phyloP scores from a whole-genome alignment of 2,113 vertebrate species.

The Leptobrachium leishanense region DNA sequence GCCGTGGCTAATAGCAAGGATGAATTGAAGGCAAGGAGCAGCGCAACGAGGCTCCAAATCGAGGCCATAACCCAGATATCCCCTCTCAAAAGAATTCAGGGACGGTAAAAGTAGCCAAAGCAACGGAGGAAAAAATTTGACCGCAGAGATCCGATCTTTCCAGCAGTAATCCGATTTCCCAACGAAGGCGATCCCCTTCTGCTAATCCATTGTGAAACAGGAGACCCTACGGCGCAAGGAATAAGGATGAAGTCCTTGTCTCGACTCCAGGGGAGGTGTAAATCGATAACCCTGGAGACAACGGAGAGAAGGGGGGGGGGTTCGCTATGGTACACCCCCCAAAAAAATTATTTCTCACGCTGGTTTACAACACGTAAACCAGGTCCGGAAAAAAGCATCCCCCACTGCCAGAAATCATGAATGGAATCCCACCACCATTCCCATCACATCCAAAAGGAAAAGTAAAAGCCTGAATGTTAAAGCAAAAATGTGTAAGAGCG shows the following conservation, averaged over 20 bases:
- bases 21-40: conserved; percentile 31
- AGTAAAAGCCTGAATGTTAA: neutral
- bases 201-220: conserved; percentile 29
- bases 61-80: conserved; percentile 23
- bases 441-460: neutral
- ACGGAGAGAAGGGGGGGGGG: neutral
- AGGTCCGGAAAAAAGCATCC: neutral
- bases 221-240: conserved; percentile 5
- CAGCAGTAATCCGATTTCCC: conserved; percentile 31
- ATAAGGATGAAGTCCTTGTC: conserved; percentile 8
- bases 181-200: conserved; percentile 12
- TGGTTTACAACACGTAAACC: conserved; percentile 3
- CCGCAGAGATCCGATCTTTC: conserved; percentile 19
- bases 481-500: too few species aligned
- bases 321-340: neutral
- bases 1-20: conserved; percentile 23
- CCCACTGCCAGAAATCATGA: neutral
- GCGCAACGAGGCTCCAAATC: conserved; percentile 7
- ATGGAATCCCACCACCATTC: neutral
- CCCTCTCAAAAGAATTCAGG: neutral
- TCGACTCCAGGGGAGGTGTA: conserved; percentile 19
- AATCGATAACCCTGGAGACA: neutral
- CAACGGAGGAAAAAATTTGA: neutral
- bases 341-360: conserved; percentile 10
- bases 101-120: neutral